Evolutionary conservation across 2,888 invertebrate genomes (phyloP), one percentile per base, ranked within the genome.

Genomic region (Aricia artaxerxes): DNA sequence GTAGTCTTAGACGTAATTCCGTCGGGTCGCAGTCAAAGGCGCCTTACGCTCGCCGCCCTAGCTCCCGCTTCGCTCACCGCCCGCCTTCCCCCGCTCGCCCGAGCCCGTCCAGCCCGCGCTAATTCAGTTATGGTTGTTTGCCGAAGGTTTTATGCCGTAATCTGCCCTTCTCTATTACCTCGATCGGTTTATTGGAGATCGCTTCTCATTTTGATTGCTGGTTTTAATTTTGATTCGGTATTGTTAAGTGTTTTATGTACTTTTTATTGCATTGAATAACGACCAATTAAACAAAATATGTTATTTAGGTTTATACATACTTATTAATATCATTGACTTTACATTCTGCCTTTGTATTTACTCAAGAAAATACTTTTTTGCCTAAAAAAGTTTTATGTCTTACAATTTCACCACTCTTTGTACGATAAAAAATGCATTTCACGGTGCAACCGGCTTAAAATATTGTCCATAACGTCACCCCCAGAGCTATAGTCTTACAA

Each of bases 71-170:
- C 35, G 11, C 64, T 69, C 35, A 11, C 69, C 64, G 35, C 64
- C 31, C 64, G 64, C 64, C 35, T 13, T 35, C 3, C 69, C 16
- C 13, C 5, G 5, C 13, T 35, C 64, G 61, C n/a, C 61, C 9
- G 24, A n/a, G 64, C 35, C 35, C 35, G 16, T 11, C 35, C 35
- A 69, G 69, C 69, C 13, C 69, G 16, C 1, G 57, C 53, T 76
- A 53, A 76, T 76, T 76, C 76, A 35, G 76, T 76, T 76, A 76
- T 76, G 76, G 76, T 57, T 76, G 53, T 76, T 76, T 44, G 57
- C 53, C 35, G 53, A 76, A 24, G 76, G 76, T 76, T 76, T 76
- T 76, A 69, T 69, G 69, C 35, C 69, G 69, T 69, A 69, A 69
- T 69, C 69, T 38, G 69, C 69, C 69, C 69, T 38, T 69, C 35